Evolutionary conservation across 2,888 invertebrate genomes (phyloP).

Genomic region (Melieria omissa): DNA sequence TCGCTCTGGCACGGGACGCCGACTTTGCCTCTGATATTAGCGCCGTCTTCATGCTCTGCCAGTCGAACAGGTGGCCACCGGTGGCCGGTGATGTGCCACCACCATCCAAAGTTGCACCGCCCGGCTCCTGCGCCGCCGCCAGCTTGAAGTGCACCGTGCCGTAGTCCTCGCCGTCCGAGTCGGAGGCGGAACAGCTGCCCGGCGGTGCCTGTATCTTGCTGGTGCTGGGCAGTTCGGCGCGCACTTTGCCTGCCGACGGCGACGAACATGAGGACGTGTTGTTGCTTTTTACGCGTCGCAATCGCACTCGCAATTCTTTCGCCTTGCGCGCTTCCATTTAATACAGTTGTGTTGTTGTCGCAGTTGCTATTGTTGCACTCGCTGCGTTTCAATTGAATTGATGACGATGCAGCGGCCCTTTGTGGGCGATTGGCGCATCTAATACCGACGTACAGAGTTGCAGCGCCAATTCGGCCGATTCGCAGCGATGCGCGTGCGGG

Average conservation of each 20-base stretch:
- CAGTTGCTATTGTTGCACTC: conserved; percentile 14
- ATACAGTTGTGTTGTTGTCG: conserved; percentile 13
- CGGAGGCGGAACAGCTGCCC: conserved; percentile 42
- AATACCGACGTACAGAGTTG: too few relatives aligned
- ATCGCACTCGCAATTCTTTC: conserved; percentile 41
- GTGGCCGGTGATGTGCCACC: conserved; percentile 29
- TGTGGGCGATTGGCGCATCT: too few relatives aligned
- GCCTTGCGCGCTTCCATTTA: conserved; percentile 37
- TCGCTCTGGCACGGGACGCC: conserved; percentile 20
- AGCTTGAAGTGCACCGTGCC: conserved; percentile 39
- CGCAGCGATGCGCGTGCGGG: too few relatives aligned
- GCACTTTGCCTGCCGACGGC: conserved; percentile 24
- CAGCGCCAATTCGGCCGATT: too few relatives aligned
- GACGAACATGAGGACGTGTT: conserved; percentile 34
- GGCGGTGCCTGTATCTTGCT: conserved; percentile 14
- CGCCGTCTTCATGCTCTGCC: conserved; percentile 34
- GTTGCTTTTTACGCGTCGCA: conserved; percentile 40
- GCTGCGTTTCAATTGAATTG: conserved; percentile 16
- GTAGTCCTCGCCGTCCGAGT: conserved; percentile 44
- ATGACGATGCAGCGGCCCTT: conserved; percentile 9
- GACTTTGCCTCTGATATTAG: conserved; percentile 26
- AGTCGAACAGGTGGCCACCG: conserved; percentile 33
- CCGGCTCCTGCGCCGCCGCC: conserved; percentile 49
- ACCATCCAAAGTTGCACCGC: conserved; percentile 43
- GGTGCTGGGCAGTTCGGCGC: conserved; percentile 22